Evolutionary conservation across 1,140 invertebrate species (phyloP), one percentile per base, ranked within the genome.

Genomic region (Galleria mellonella): DNA sequence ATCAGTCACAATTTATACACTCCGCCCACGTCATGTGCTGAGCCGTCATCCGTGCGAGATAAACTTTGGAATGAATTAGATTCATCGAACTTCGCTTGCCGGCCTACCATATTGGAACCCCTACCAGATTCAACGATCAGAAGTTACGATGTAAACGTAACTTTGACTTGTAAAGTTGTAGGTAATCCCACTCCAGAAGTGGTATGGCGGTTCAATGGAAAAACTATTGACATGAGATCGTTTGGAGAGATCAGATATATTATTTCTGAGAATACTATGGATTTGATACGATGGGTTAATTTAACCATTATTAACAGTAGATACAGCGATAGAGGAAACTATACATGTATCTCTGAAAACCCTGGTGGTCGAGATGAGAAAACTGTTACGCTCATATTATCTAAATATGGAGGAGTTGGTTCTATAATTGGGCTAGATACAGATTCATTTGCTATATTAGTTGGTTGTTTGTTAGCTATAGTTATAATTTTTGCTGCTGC

Each of bases 311-410:
- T 89, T 0, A 88, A 93, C 35, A 89, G 94, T 0, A 86, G 88
- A 14, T 86, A 89, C 27, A 90, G 91, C 9, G 96, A 98, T 79
- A 90, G 91, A 57, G 97, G 96, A 0, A 92, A 94, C 44, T 98
- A 97, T 73, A 90, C 91, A 4, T 98, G 96, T 62, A 87, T 93
- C 1, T 95, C 95, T 0, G 92, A 92, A 44, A 98, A 96, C 81
- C 89, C 91, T 0, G 96, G 94, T 0, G 97, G 96, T 0, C 89
- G 90, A 9, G 92, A 93, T 13, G 92, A 94, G 60, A 90, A 88
- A 47, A 94, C 89, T 64, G 83, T 96, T 4, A 90, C 90, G 0
- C 74, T 97, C 1, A 62, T 88, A 9, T 86, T 95, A 0, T 78
- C 87, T 7, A 82, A 74, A 54, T 86, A 83, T 39, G 64, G 74